These are phyloP conservation scores for Eospalax fontanierii DNA, from an alignment of 2,797 vertebrate genomes.

Conservation along the genomic window DNA sequence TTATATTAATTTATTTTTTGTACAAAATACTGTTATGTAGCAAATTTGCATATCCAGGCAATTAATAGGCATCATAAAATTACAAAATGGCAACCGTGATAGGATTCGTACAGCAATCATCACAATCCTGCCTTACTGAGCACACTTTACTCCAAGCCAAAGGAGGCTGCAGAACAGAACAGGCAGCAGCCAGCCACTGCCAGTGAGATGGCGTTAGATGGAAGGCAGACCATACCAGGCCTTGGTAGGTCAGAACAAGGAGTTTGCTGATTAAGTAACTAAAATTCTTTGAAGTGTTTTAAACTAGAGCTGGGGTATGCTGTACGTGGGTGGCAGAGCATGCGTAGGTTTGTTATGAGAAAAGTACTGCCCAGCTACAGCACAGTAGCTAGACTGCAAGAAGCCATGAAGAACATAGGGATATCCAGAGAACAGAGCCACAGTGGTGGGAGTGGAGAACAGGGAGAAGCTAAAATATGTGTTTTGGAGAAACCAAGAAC, in stretches of 20 bases:
- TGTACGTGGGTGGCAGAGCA: neutral
- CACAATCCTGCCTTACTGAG: constrained; percentile 22
- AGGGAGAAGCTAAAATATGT: neutral
- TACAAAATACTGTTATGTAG: constrained; percentile 56
- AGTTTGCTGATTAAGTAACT: neutral
- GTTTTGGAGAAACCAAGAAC: neutral
- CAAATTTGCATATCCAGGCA: constrained; percentile 55
- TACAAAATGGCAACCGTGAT: neutral
- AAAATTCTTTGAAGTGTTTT: neutral
- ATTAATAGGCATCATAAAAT: constrained; percentile 35
- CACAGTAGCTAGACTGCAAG: neutral
- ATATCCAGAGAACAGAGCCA: neutral
- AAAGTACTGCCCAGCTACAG: neutral
- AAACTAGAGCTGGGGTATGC: neutral
- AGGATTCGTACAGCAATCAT: neutral
- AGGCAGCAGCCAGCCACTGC: neutral
- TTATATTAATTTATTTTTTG: constrained; percentile 30
- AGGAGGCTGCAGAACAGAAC: neutral
- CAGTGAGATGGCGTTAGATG: neutral
- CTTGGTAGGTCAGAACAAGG: neutral
- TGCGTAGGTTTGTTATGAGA: neutral
- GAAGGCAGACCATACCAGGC: neutral
- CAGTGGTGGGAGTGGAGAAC: neutral
- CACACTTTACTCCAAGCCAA: constrained; percentile 11
- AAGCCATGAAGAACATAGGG: neutral